Evolutionary conservation across 2,888 invertebrate genomes (phyloP), one percentile per base, ranked within the genome.

Genomic region (Acanthosepion lycidas): DNA sequence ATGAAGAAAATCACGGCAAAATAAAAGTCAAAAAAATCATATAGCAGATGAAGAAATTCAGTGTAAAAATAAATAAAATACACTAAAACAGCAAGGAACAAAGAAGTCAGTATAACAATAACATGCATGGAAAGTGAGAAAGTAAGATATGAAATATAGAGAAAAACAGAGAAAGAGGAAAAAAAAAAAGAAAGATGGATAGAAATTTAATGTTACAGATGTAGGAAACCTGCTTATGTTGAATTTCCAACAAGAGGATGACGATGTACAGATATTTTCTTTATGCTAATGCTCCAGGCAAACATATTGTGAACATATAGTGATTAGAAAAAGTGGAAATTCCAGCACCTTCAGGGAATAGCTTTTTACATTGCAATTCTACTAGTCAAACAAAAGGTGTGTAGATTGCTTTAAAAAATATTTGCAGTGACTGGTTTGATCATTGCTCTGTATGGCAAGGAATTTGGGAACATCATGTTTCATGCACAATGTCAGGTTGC

Each of bases 271-370:
- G 64, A 64, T 64, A 64, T 26, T 78, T n/a, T 78, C 78, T 78
- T 6, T 78, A 28, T 15, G 12, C 78, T 78, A 78, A 78, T n/a
- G 78, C 78, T 78, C n/a, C 78, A 78, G 78, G 78, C 78, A 78
- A 28, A 78, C 78, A n/a, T n/a, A 8, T 78, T n/a, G 28, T n/a
- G n/a, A 78, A 78, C 78, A 78, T 78, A 78, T 28, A 78, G 78
- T 78, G 78, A 78, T 78, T 78, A 78, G 78, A 78, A 78, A 64
- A 78, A 28, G 78, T n/a, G 78, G 78, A n/a, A 78, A 78, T 78
- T 78, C 78, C 78, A 28, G n/a, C 78, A 78, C 78, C 78, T n/a
- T 78, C 78, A 1, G 78, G 78, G 78, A 78, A 78, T 78, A n/a
- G 78, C 78, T 78, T 78, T 78, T n/a, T 78, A n/a, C 78, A 78